Evolutionary conservation across 2,113 vertebrate species (phyloP).

Genomic region (Xenus cinereus): DNA sequence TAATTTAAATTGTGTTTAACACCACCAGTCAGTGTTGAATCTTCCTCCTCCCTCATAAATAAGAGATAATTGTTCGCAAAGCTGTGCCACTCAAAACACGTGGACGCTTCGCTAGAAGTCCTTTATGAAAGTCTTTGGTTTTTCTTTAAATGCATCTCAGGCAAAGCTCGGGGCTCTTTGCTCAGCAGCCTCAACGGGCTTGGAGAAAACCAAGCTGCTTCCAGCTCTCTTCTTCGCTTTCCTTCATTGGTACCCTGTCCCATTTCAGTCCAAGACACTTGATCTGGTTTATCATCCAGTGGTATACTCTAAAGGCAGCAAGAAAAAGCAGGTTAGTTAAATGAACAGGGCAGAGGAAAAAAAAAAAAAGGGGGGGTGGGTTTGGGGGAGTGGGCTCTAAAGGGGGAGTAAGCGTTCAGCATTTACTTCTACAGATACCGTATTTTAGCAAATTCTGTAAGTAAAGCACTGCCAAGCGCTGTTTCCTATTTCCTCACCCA

Average conservation of each 20-base stretch:
- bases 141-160: conserved; percentile 58
- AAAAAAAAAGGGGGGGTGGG: accelerated
- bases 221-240: conserved; percentile 56
- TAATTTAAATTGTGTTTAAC: conserved; percentile 84
- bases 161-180: conserved; percentile 58
- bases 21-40: conserved; percentile 56
- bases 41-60: conserved; percentile 64
- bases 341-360: background rate
- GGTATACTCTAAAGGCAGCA: conserved; percentile 2
- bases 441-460: background rate
- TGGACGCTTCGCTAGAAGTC: conserved; percentile 38
- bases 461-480: background rate
- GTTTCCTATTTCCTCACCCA: background rate
- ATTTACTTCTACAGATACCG: accelerated
- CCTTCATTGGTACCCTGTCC: conserved; percentile 68
- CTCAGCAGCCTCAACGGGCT: conserved; percentile 38
- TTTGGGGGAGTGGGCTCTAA: background rate
- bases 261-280: conserved; percentile 68
- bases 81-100: conserved; percentile 18
- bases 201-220: conserved; percentile 52
- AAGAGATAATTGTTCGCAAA: conserved; percentile 40
- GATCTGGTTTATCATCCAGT: conserved; percentile 55
- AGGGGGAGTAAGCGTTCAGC: background rate
- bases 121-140: conserved; percentile 66
- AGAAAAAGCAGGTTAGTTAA: conserved; percentile 14